Base-by-base conservation (phyloP, 2,113 vertebrate species). In the Holacanthus passer region DNA sequence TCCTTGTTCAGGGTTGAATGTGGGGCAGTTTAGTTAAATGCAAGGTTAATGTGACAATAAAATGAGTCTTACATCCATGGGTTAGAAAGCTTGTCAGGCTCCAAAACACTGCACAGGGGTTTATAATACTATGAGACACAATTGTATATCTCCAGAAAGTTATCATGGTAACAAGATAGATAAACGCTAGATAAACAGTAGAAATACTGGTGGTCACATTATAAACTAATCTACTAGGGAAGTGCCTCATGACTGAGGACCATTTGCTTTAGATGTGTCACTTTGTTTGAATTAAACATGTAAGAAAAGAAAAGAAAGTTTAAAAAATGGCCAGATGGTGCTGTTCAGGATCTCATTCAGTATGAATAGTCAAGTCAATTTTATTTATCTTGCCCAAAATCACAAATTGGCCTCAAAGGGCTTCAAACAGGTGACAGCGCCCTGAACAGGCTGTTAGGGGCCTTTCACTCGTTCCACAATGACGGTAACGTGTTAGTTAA, bases 391-490 rank as follows among this genome's bases (percentile, higher is more conserved):
- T n/a, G n/a, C n/a, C n/a, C n/a, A n/a, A n/a, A n/a, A n/a, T n/a
- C n/a, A n/a, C n/a, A n/a, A n/a, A n/a, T n/a, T n/a, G n/a, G n/a
- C n/a, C n/a, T n/a, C n/a, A n/a, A n/a, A n/a, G n/a, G n/a, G n/a
- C n/a, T n/a, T n/a, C n/a, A n/a, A 41, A 50, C 73, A 0, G 4
- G 27, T 37, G 45, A 11, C 52, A 20, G 56, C 35, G 7, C 24
- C 65, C 39, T 79, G 58, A 56, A 74, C 68, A 43, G 63, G 31
- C 78, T 5, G 19, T 11, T 5, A 43, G 43, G 13, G 79, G 24
- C 65, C 55, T 60, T 22, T 79, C 41, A 48, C 35, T 76, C 37
- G 3, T 6, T 10, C 24, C 10, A 45, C 24, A 39, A 19, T 65
- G 56, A 53, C 32, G 12, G 52, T 62, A 27, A 56, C 83, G 58